Conservation (phyloP, 2,797 vertebrate genomes). For the Orestias chungarensis region DNA sequence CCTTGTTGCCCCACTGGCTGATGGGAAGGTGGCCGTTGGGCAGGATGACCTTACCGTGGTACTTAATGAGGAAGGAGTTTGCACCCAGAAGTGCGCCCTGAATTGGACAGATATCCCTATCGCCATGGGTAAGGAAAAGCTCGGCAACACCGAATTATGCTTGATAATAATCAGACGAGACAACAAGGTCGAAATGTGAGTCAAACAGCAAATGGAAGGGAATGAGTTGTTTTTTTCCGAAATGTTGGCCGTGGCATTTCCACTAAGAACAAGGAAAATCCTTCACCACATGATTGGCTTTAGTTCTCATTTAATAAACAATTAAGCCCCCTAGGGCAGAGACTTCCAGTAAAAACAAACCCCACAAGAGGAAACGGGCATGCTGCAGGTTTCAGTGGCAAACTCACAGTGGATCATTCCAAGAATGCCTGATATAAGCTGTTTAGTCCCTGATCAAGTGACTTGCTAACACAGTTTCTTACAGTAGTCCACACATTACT, state of each 20-base stretch:
- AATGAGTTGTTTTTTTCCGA: not conserved
- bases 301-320: not conserved
- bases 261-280: not conserved
- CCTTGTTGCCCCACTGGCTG: slow-evolving; percentile 92
- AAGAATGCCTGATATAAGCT: not conserved
- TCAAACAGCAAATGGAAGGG: not conserved
- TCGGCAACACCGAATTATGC: not conserved
- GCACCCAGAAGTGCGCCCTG: slow-evolving; percentile 97
- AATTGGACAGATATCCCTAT: slow-evolving; percentile 99
- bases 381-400: not conserved
- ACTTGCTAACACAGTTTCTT: too few relatives aligned
- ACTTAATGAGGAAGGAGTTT: slow-evolving; percentile 93
- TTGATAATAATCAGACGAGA: slow-evolving; percentile 19
- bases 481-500: too few relatives aligned
- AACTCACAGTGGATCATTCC: not conserved
- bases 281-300: not conserved
- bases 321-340: too few relatives aligned
- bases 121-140: slow-evolving; percentile 89
- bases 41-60: slow-evolving; percentile 98
- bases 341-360: too few relatives aligned
- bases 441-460: not conserved
- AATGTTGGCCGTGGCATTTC: not conserved
- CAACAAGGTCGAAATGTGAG: slow-evolving; percentile 18
- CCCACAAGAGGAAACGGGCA: not conserved
- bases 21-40: slow-evolving; percentile 96